Evolutionary conservation across 2,888 invertebrate genomes (phyloP).

Genomic region (Eledona agricola): DNA sequence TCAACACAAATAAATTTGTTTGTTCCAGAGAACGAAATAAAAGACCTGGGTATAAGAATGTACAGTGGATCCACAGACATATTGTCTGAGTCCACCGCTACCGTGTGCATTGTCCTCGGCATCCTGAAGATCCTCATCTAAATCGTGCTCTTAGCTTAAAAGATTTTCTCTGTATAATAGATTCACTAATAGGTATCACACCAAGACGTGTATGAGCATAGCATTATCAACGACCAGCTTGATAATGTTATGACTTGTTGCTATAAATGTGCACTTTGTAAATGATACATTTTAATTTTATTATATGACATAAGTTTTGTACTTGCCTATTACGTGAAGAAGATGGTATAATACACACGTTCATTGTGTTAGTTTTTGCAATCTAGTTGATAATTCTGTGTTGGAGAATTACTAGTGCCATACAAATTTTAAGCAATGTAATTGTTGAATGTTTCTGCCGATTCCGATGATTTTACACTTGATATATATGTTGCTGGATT

Average conservation of each 20-base stretch:
- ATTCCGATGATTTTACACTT: constrained; percentile 4
- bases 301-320: constrained; percentile 25
- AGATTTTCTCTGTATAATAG: constrained; percentile 47
- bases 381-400: constrained; percentile 52
- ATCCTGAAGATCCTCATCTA: constrained; percentile 43
- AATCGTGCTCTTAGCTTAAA: constrained; percentile 42
- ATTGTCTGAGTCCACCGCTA: constrained; percentile 5
- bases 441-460: constrained; percentile 19
- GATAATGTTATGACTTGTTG: constrained; percentile 44
- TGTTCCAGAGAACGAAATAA: constrained; percentile 57
- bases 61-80: constrained; percentile 40
- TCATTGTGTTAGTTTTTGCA: too few species aligned
- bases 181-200: constrained; percentile 59
- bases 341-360: constrained; percentile 13
- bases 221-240: constrained; percentile 37
- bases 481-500: constrained; percentile 25
- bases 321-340: constrained; percentile 32
- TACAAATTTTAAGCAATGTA: too few species aligned
- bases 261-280: constrained; percentile 48
- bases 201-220: constrained; percentile 49
- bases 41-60: constrained; percentile 54
- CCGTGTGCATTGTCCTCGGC: constrained; percentile 34
- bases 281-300: constrained; percentile 25
- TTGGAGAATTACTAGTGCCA: too few species aligned
- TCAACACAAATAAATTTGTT: constrained; percentile 31